Base-by-base conservation (phyloP, 1,140 invertebrate species). In the Ylistrum balloti region DNA sequence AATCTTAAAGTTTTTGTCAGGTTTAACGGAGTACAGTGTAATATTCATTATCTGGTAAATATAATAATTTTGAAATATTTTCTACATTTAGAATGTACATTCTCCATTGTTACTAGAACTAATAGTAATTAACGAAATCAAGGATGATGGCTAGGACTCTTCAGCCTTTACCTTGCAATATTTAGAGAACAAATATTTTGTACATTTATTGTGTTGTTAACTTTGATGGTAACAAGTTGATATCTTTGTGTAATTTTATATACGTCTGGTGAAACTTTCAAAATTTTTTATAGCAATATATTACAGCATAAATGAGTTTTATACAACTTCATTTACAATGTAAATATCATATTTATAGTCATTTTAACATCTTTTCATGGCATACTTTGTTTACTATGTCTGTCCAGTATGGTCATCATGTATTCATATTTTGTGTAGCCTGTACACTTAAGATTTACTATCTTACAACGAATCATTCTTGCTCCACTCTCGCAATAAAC, bases 181-280 rank as follows among this genome's bases (percentile, higher is more conserved):
- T 74, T 28, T n/a, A 74, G 28, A 74, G 56, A 74, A 74, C 56
- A 74, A 74, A 74, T n/a, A 74, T 28, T 9, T 74, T 28, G n/a
- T 74, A 74, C 56, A 56, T 56, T 56, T 56, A 20, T 11, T 38
- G 35, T 74, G 56, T 74, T 74, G 56, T 74, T 74, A 74, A 48
- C 20, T n/a, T n/a, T 56, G 22, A 7, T 74, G 56, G n/a, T 22
- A 11, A 74, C n/a, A 38, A n/a, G n/a, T n/a, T n/a, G n/a, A n/a
- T 38, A 13, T 38, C 13, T 38, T 38, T 38, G n/a, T 74, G 56
- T 28, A n/a, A 74, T 74, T 74, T 74, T n/a, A 17, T n/a, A 74
- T 28, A 28, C n/a, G 3, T 74, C 45, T 48, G 11, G 11, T 48
- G 45, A 48, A 17, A 20, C 1, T 48, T 48, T n/a, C n/a, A 13